Evolutionary conservation across 2,888 invertebrate species (phyloP).

Genomic region (Caenorhabditis afra): DNA sequence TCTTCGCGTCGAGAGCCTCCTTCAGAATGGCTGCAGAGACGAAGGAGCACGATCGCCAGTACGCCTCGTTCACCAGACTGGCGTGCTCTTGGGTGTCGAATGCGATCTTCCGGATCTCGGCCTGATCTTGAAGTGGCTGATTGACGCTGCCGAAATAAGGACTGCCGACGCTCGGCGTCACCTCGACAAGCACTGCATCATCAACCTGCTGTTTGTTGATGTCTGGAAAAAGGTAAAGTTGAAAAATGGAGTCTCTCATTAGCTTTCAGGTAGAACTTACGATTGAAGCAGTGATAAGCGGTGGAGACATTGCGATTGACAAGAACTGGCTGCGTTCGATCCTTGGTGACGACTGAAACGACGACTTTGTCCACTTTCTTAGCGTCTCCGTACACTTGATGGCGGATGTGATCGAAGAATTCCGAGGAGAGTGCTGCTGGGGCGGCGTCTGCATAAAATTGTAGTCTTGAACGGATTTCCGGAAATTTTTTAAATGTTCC

Average conservation of each 20-base stretch:
- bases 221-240: constrained; percentile 30
- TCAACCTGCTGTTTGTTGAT: constrained; percentile 45
- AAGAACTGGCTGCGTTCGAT: constrained; percentile 16
- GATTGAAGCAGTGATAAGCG: constrained; percentile 47
- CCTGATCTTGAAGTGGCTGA: constrained; percentile 46
- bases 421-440: constrained; percentile 37
- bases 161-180: constrained; percentile 39
- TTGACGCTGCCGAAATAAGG: constrained; percentile 46
- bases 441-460: constrained; percentile 3
- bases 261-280: too few species aligned
- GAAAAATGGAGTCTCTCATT: too few species aligned
- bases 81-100: constrained; percentile 20
- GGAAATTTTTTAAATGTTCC: too few species aligned
- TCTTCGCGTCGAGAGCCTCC: constrained; percentile 20
- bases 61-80: constrained; percentile 45
- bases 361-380: constrained; percentile 60
- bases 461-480: too few species aligned
- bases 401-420: constrained; percentile 60
- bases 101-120: constrained; percentile 29
- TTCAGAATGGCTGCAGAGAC: constrained; percentile 53
- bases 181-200: constrained; percentile 46
- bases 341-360: constrained; percentile 34
- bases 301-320: constrained; percentile 61
- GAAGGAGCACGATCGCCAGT: constrained; percentile 60
- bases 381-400: constrained; percentile 55